Base-by-base conservation (phyloP, 2,113 vertebrate genomes). In the Rhinichthys klamathensis region DNA sequence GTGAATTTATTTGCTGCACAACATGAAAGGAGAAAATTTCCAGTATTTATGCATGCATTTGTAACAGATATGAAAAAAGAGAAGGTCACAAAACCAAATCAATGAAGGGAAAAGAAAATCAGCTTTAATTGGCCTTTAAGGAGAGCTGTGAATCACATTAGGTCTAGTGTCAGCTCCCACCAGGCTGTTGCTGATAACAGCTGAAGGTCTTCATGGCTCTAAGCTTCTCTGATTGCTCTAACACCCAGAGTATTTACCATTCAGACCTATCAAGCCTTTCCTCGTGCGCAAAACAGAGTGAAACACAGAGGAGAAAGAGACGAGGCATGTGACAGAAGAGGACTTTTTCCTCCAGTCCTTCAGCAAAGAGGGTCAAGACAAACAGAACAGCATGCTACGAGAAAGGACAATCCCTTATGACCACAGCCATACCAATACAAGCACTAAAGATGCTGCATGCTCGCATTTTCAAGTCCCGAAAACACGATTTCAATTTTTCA, bases 141-240 rank as follows among this genome's bases (percentile, higher is more conserved):
- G 78, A 86, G 46, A 27, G 41, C 76, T 69, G 61, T 80, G 86
- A 72, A 65, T 61, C 54, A 78, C 78, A 80, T 80, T 63, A 30
- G 84, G 27, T 79, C 60, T 76, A 61, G 87, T 91, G 92, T 91
- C 90, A 88, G 78, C 38, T 80, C 88, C 67, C 86, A 91, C 89
- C 88, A 90, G 77, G 85, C 70, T 80, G 49, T 23, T 21, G 84
- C 44, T 83, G 87, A 89, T 75, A 75, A 76, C 73, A 86, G 87
- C 49, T 75, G 82, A 60, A 76, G 80, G 87, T 84, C 88, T 89
- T 90, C 70, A 84, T 89, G 79, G 86, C 84, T 41, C 78, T 75
- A 63, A 91, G 88, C 85, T 80, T 67, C 60, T 21, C 67, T 88
- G 87, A 92, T 90, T 92, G 73, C 86, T 89, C 90, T 87, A 91